These are phyloP conservation scores for Brachyrhaphis roseni DNA, from an alignment of 2,797 vertebrate genomes.

Conservation along the genomic window DNA sequence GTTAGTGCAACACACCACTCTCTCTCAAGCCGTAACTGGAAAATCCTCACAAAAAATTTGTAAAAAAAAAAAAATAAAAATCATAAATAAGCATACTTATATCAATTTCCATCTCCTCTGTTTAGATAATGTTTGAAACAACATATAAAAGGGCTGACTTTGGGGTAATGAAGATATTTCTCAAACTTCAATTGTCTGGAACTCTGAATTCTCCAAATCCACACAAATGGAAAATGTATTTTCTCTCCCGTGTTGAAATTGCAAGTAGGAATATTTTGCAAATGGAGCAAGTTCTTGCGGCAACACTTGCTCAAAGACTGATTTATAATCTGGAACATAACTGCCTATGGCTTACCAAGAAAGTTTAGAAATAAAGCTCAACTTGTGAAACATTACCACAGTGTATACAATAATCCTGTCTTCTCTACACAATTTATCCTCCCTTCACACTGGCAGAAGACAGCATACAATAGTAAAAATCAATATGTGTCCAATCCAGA, in stretches of 20 bases:
- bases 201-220: conserved; percentile 18
- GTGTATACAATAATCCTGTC: conserved; percentile 13
- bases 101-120: neutral
- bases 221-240: conserved; percentile 35
- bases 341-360: conserved; percentile 34
- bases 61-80: conserved; percentile 6
- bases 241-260: conserved; percentile 33
- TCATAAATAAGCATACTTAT: conserved; percentile 4
- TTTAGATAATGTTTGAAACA: conserved; percentile 1
- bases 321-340: conserved; percentile 50
- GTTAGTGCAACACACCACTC: conserved; percentile 58
- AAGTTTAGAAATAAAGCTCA: conserved; percentile 47
- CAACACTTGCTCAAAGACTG: conserved; percentile 40
- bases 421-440: neutral
- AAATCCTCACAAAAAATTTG: conserved; percentile 4
- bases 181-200: conserved; percentile 13
- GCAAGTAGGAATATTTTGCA: conserved; percentile 44
- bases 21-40: conserved; percentile 1
- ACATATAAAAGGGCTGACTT: neutral
- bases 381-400: conserved; percentile 33
- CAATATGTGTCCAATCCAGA: neutral
- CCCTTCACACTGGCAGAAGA: neutral
- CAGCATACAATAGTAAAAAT: neutral
- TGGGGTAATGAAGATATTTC: neutral
- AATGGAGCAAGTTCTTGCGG: conserved; percentile 53